Percentiles rank a stretch among this genome's conserved stretches.
Conservation (phyloP, 2,888 invertebrate genomes). For the Lysandra coridon region DNA sequence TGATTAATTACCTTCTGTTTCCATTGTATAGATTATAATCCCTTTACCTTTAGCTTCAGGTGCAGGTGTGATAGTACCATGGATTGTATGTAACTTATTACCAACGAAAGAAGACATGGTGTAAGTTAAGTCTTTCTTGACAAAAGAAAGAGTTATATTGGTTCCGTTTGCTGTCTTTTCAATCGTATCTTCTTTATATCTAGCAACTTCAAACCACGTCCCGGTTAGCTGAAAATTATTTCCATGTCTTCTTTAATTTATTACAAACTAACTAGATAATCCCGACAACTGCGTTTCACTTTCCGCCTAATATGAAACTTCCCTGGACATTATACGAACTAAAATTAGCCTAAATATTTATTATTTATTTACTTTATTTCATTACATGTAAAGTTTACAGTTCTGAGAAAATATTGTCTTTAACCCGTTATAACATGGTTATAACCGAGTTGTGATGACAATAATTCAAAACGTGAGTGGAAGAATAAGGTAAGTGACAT, state of each 20-base stretch:
- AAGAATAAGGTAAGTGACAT: too few relatives aligned
- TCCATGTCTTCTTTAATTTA: slow-evolving; percentile 2
- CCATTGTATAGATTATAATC: slow-evolving; percentile 1
- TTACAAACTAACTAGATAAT: too few relatives aligned
- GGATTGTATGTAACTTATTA: background rate
- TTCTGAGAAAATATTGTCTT: too few relatives aligned
- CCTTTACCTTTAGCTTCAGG: background rate
- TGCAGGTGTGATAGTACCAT: background rate
- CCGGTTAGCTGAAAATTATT: slow-evolving; percentile 11
- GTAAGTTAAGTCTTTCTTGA: background rate
- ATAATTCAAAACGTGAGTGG: too few relatives aligned
- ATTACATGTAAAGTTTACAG: too few relatives aligned
- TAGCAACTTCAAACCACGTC: background rate
- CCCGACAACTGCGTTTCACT: too few relatives aligned
- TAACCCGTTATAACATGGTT: too few relatives aligned
- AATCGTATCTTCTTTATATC: slow-evolving; percentile 5
- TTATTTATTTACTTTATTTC: too few relatives aligned
- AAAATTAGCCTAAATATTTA: too few relatives aligned
- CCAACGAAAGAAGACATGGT: background rate
- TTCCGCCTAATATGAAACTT: too few relatives aligned
- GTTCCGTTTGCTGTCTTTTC: background rate
- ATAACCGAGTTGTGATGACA: too few relatives aligned
- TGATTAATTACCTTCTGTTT: background rate
- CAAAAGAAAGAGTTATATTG: background rate
- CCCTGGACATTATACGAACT: too few relatives aligned